A percentile compares a stretch with the other conserved stretches of the same genome.
Conservation (phyloP, 2,113 vertebrate species). For the Garra rufa region DNA sequence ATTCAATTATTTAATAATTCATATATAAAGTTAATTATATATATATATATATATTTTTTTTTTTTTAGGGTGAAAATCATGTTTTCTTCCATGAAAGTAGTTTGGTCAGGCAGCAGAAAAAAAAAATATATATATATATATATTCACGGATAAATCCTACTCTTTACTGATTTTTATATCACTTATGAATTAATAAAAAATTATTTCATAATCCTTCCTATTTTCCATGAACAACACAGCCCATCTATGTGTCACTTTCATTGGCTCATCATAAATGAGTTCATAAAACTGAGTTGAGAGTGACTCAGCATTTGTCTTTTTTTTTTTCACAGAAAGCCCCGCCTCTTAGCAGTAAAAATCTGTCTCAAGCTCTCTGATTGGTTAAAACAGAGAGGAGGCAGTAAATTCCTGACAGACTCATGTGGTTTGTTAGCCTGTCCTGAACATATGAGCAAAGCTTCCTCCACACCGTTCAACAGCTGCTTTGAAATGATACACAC, state of each 20-base stretch:
- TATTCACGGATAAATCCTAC: no score
- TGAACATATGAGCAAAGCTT: not conserved
- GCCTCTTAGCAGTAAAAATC: not conserved
- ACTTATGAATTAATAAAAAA: not conserved
- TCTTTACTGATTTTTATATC: not conserved
- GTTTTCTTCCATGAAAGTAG: not conserved
- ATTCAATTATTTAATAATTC: no score
- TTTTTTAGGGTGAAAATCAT: not conserved
- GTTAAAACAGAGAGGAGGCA: conserved; percentile 1
- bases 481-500: not conserved
- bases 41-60: not conserved
- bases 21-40: no score
- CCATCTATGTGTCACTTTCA: not conserved
- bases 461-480: not conserved
- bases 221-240: not conserved
- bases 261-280: not conserved
- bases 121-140: no score
- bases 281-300: not conserved
- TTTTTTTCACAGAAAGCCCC: not conserved
- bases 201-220: not conserved
- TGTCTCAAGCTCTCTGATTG: conserved; percentile 12
- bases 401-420: conserved; percentile 11
- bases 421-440: not conserved
- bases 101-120: not conserved
- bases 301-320: conserved; percentile 38